Evolutionary conservation across 2,113 vertebrate species (phyloP).

Genomic region (Coracopsis vasa): DNA sequence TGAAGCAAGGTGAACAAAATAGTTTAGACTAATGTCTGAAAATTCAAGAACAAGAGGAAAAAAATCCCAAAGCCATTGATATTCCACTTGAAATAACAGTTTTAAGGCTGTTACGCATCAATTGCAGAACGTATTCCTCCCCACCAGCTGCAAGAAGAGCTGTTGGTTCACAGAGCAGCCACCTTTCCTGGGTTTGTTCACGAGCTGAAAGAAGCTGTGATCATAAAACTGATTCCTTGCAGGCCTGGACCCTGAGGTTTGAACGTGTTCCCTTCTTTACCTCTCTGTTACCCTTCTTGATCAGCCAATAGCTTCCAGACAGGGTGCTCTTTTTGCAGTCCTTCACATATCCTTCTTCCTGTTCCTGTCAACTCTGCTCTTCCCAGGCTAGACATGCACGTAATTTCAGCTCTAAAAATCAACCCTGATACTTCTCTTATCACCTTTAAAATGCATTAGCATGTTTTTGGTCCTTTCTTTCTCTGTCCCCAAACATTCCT

Average conservation of each 20-base stretch:
- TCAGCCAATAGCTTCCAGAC: background rate
- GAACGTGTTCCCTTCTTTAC: background rate
- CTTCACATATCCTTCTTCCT: fast-evolving
- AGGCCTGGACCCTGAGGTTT: background rate
- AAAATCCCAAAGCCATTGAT: background rate
- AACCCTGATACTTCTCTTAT: background rate
- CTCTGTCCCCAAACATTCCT: background rate
- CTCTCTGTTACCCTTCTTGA: background rate
- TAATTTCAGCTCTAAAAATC: background rate
- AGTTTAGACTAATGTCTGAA: background rate
- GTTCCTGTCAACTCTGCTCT: background rate
- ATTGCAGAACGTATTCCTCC: background rate
- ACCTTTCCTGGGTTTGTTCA: background rate
- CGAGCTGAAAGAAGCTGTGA: background rate
- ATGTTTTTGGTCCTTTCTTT: background rate
- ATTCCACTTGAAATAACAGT: background rate
- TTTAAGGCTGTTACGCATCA: background rate
- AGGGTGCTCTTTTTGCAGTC: background rate
- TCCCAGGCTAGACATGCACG: background rate
- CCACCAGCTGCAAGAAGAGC: background rate
- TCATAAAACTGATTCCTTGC: background rate
- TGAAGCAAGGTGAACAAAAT: background rate
- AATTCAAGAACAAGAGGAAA: background rate
- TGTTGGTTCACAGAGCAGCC: background rate
- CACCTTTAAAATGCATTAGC: background rate